Percentiles rank a stretch among this genome's conserved stretches.
Evolutionary conservation across 2,113 vertebrate species (phyloP).

Genomic region (Calidris pugnax): DNA sequence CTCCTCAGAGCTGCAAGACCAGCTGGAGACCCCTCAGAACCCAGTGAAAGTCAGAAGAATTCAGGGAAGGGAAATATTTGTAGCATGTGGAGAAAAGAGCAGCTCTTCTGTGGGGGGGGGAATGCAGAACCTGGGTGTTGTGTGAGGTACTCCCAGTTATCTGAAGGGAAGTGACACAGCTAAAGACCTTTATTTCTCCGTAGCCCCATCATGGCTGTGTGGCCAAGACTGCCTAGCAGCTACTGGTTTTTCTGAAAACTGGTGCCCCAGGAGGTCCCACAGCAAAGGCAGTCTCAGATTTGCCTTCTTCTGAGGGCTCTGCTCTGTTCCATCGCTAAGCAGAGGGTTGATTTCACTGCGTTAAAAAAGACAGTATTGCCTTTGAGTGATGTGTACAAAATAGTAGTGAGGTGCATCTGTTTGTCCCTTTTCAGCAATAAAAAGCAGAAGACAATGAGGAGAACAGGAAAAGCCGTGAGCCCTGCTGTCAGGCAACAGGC

Average conservation of each 20-base stretch:
- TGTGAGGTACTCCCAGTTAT: background rate
- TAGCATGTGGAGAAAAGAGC: background rate
- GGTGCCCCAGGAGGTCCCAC: background rate
- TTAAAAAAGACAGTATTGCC: background rate
- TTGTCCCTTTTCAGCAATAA: background rate
- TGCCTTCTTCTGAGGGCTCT: background rate
- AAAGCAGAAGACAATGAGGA: background rate
- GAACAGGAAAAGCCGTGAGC: background rate
- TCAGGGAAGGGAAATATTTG: background rate
- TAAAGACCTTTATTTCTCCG: background rate
- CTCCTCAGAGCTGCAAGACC: too few relatives aligned
- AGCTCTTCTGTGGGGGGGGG: background rate
- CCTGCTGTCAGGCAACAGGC: background rate
- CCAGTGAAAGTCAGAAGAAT: background rate
- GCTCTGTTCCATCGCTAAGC: background rate
- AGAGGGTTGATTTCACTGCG: background rate
- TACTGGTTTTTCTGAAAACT: background rate
- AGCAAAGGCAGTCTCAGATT: background rate
- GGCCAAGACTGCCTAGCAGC: background rate
- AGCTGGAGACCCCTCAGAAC: background rate
- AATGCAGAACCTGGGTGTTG: background rate
- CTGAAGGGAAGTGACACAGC: background rate
- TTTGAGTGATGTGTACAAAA: background rate
- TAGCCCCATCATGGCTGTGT: background rate
- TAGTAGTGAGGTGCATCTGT: background rate